Conservation (phyloP, 2,113 vertebrate genomes). For the Saccopteryx bilineata region DNA sequence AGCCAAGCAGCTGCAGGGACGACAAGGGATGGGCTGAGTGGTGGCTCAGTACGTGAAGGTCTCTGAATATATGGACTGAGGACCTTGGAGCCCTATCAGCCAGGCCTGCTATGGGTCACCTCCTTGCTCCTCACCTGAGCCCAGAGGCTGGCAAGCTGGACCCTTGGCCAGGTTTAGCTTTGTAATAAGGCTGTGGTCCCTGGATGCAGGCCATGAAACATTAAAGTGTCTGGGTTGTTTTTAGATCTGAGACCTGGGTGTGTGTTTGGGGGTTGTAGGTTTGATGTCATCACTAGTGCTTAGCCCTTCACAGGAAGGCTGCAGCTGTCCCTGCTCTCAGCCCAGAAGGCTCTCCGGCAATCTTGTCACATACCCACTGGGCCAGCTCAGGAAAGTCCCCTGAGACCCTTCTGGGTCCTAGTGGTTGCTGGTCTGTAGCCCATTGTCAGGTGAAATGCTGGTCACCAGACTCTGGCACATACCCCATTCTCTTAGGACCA, state of each 20-base stretch:
- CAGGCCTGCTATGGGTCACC: background rate
- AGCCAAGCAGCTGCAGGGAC: slow-evolving; percentile 19
- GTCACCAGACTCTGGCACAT: background rate
- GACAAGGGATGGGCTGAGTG: background rate
- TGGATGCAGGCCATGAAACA: slow-evolving; percentile 36
- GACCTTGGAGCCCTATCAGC: background rate
- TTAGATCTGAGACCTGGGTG: slow-evolving; percentile 35
- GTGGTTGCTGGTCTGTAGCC: background rate
- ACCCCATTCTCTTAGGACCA: background rate
- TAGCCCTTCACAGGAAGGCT: background rate
- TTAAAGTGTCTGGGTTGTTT: slow-evolving; percentile 71
- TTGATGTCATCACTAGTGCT: background rate
- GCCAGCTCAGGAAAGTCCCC: background rate
- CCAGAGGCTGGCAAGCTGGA: background rate
- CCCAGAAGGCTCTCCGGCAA: background rate
- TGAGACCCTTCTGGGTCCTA: background rate
- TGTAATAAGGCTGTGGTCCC: slow-evolving; percentile 24
- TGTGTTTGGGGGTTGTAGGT: background rate
- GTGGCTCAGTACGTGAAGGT: background rate
- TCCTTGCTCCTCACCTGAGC: slow-evolving; percentile 21
- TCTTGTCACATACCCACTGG: accelerated
- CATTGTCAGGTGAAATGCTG: background rate
- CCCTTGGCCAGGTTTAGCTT: slow-evolving; percentile 28
- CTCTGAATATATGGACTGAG: background rate
- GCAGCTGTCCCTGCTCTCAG: background rate